A percentile compares a stretch with the other conserved stretches of the same genome.
Evolutionary conservation across 2,113 vertebrate genomes (phyloP).

Genomic region (Eidolon helvum): DNA sequence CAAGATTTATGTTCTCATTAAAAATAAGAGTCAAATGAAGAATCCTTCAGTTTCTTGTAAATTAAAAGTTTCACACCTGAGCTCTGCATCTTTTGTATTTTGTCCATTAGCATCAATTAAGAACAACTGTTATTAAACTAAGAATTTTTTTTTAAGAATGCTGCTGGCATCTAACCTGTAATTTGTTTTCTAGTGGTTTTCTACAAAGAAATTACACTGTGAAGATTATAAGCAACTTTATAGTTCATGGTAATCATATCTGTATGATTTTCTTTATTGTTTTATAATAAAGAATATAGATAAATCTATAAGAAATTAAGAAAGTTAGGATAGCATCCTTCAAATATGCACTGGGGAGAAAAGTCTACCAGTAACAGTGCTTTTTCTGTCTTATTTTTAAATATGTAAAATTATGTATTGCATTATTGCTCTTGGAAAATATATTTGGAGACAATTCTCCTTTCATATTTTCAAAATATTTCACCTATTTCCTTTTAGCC

Average conservation of each 20-base stretch:
- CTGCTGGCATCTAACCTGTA: not conserved
- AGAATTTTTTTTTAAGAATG: not conserved
- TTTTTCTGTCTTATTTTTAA: not conserved
- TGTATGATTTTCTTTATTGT: not conserved
- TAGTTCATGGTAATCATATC: not conserved
- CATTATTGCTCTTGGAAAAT: not conserved
- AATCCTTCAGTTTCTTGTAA: not conserved
- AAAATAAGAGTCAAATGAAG: slow-evolving; percentile 21
- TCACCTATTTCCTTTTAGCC: not conserved
- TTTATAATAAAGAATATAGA: not conserved
- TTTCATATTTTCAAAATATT: slow-evolving; percentile 39
- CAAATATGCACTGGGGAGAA: not conserved
- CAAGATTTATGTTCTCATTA: slow-evolving; percentile 52
- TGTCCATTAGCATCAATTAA: not conserved
- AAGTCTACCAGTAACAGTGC: not conserved
- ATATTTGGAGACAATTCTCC: not conserved
- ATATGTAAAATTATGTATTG: not conserved
- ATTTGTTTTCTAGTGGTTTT: slow-evolving; percentile 42
- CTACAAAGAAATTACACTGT: not conserved
- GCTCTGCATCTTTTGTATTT: slow-evolving; percentile 14
- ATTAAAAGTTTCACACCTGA: slow-evolving; percentile 31
- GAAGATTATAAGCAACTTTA: not conserved
- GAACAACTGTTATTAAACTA: not conserved
- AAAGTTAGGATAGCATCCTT: not conserved
- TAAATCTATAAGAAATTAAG: not conserved